Base-by-base conservation (phyloP, 2,797 vertebrate species). In the Kryptopterus vitreolus region DNA sequence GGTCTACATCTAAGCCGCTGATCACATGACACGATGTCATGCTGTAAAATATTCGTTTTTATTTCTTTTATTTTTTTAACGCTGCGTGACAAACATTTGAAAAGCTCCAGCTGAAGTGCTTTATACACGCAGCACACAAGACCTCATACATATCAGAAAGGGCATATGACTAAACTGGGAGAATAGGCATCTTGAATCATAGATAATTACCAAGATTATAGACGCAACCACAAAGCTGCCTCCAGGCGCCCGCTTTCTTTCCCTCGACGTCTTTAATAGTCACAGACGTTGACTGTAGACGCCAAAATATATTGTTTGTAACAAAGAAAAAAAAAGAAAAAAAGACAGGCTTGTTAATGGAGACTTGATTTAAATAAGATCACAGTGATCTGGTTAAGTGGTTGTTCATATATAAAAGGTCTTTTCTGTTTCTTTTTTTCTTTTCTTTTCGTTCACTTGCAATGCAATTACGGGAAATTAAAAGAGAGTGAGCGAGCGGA, bases 41-140 rank as follows among this genome's bases (percentile, higher is more conserved):
- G 29, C 29, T 8, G 20, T 35, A n/a, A 33, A 53, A 33, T 53
- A 53, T 31, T 33, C 22, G 7, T 26, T 33, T 71, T 70, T 33
- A n/a, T 31, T 53, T 55, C 29, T 55, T 11, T 53, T 55, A 72
- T 1, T 2, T 35, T 72, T 6, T 8, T 72, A 33, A 72, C 15
- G 26, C 9, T 52, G 50, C 1, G 29, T 55, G 69, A 55, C 31
- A 13, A 22, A 33, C 4, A 48, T 55, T 72, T n/a, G 5, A 72
- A 70, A 72, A n/a, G 29, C 53, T 22, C 69, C 50, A 55, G 50
- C 50, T 72, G 69, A 55, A 72, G 50, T n/a, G 9, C 69, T 55
- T 55, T 72, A 72, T n/a, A 52, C 68, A 71, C 15, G 52, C 18
- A 31, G 4, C 31, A 35, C 11, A n/a, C 20, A 50, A 35, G 6